These are phyloP conservation scores for Biston betularia DNA, from an alignment of 2,888 invertebrate genomes.

Conservation along the genomic window DNA sequence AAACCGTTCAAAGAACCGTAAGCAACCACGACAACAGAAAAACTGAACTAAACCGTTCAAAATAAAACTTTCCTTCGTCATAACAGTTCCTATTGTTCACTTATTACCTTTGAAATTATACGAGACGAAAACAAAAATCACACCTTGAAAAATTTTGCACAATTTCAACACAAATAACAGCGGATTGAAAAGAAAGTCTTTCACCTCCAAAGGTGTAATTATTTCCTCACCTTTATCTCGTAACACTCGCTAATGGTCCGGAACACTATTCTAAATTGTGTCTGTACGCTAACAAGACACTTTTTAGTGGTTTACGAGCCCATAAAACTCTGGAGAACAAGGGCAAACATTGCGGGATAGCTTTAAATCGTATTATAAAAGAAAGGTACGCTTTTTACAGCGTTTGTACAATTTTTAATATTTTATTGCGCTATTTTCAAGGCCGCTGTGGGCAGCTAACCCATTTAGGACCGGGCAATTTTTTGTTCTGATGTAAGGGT, in stretches of 20 bases:
- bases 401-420: constrained; percentile 18
- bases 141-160: constrained; percentile 62
- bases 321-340: constrained; percentile 79
- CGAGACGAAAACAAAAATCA: constrained; percentile 65
- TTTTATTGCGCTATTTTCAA: constrained; percentile 33
- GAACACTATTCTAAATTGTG: constrained; percentile 75
- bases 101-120: constrained; percentile 66
- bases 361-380: constrained; percentile 43
- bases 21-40: constrained; percentile 45
- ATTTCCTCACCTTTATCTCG: constrained; percentile 71
- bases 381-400: constrained; percentile 44
- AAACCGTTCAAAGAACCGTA: constrained; percentile 35
- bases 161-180: constrained; percentile 63
- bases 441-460: constrained; percentile 26
- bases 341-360: constrained; percentile 82
- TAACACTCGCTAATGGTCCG: constrained; percentile 71
- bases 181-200: constrained; percentile 74
- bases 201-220: constrained; percentile 79
- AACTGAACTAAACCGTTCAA: constrained; percentile 40
- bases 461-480: constrained; percentile 46
- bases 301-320: constrained; percentile 83
- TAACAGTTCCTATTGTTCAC: constrained; percentile 48
- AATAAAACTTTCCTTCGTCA: constrained; percentile 51
- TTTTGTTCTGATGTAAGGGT: constrained; percentile 78
- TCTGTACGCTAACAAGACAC: constrained; percentile 69